Base-by-base conservation (phyloP, 2,797 vertebrate genomes). In the Antennarius maculatus region DNA sequence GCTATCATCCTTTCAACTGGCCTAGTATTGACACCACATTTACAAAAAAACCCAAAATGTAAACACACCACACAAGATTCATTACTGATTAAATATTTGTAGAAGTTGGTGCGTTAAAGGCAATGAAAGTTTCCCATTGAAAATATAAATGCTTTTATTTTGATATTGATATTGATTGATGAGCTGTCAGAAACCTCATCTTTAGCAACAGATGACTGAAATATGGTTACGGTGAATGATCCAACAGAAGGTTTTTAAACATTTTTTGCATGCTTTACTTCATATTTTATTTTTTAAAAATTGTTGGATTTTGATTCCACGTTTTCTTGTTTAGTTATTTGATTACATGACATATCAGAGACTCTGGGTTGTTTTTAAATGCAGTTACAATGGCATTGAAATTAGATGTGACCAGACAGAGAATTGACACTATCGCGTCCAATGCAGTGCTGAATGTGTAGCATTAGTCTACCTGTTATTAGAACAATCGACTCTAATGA, bases 381-480 rank as follows among this genome's bases (percentile, higher is more conserved):
- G 63, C 55, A 49, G 67, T 81, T 75, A 74, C 23, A 23, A 23
- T 23, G 23, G 23, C 23, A 74, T 50, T 45, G 62, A 23, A 23
- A 23, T 23, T 31, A 50, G 34, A 55, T 56, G 66, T 62, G 88
- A 87, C 90, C 86, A 82, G 83, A 87, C 71, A 74, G 83, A 87
- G 82, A 90, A 85, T 91, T 85, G 84, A 71, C 60, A 88, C 86
- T 84, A 88, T 80, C 51, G 74, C 67, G 74, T 84, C 86, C 79
- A 56, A 62, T 57, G 75, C 69, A 23, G 49, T 28, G 50, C 34
- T 77, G 66, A 81, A 70, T 82, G 59, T 63, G 66, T 64, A 8
- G 57, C 61, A 67, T 81, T 79, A 69, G 58, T 87, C 79, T 74
- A 61, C 23, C 16, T 29, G 54, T 73, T 82, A 87, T 84, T 64